Conservation (phyloP, 37 sponge, comb jelly and placozoan species). For the Oscarella lobularis region DNA sequence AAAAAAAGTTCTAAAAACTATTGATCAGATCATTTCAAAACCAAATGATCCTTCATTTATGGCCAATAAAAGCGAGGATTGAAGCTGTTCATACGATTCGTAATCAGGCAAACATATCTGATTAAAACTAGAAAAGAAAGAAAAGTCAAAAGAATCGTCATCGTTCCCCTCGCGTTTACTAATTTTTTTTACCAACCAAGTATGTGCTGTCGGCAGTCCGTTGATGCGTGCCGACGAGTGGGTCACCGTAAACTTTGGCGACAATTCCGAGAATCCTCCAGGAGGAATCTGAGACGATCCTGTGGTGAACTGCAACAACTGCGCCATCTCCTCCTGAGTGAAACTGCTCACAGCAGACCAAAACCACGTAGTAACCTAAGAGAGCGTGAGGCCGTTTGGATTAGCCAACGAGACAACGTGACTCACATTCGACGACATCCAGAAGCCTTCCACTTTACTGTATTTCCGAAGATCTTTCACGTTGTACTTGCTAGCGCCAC, state of each 20-base stretch:
- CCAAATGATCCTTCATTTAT: constrained; percentile 83
- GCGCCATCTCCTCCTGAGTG: constrained; percentile 77
- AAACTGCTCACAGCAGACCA: constrained; percentile 61
- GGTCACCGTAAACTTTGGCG: constrained; percentile 45
- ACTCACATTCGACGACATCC: neutral
- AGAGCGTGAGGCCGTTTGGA: constrained; percentile 8
- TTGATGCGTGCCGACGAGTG: constrained; percentile 43
- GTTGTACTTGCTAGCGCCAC: constrained; percentile 50
- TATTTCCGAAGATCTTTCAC: constrained; percentile 47
- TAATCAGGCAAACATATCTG: constrained; percentile 72
- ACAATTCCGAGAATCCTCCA: constrained; percentile 67
- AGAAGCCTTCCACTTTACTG: neutral
- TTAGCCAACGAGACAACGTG: neutral
- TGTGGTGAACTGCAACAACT: constrained; percentile 66
- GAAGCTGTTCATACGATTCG: constrained; percentile 61
- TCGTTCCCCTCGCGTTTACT: too few relatives aligned
- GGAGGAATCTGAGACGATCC: constrained; percentile 82
- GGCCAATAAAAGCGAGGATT: constrained; percentile 49
- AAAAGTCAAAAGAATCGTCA: neutral
- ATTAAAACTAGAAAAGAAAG: constrained; percentile 54
- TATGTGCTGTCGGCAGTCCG: constrained; percentile 68
- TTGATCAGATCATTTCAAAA: constrained; percentile 47
- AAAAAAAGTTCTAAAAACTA: too few relatives aligned
- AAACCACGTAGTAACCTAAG: constrained; percentile 56
- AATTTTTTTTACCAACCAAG: constrained; percentile 37